Evolutionary conservation across 2,797 vertebrate species (phyloP), one percentile per base, ranked within the genome.

Genomic region (Lycodopsis pacificus): DNA sequence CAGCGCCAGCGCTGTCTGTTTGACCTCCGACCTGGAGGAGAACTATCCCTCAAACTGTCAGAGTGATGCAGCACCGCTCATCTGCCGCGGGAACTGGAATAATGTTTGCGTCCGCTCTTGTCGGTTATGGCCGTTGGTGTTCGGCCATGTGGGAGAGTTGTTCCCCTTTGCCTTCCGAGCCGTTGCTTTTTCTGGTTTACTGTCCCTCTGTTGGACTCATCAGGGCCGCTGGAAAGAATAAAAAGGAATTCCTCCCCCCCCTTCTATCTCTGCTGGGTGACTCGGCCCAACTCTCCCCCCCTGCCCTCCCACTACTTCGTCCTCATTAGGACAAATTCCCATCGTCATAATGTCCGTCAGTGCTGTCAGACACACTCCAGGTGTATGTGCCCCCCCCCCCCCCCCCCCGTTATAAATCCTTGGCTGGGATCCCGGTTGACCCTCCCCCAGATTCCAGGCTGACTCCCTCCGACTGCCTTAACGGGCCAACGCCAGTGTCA

Each of bases 201-300:
- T 82, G 65, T 75, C 77, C 59, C 72, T 90, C 90, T 86, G 82
- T 78, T 86, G 58, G 81, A 76, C 58, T 88, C 88, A 76, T 85
- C 67, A 79, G 56, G 48, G 53, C 70, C 0, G 9, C 59, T 83
- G 77, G 76, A 84, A 70, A 49, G 49, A 51, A 62, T 38, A 27
- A 77, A 87, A 84, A 83, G 59, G 54, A 61, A 76, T 77, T 77
- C 80, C 68, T 59, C 57, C 56, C 3, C 46, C 49, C 49, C 22
- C 40, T 65, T 34, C 22, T 63, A 44, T 85, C 77, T 73, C 54
- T 68, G 67, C 62, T 27, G 20, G 68, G 68, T 75, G 80, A 85
- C 42, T 73, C 53, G 1, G 5, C 19, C 30, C 5, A 20, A 8
- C 44, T 14, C n/a, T 12, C 12, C 44, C 6, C 20, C 7, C 32